Conservation (phyloP, 2,888 invertebrate genomes). For the Papilio protenor region DNA sequence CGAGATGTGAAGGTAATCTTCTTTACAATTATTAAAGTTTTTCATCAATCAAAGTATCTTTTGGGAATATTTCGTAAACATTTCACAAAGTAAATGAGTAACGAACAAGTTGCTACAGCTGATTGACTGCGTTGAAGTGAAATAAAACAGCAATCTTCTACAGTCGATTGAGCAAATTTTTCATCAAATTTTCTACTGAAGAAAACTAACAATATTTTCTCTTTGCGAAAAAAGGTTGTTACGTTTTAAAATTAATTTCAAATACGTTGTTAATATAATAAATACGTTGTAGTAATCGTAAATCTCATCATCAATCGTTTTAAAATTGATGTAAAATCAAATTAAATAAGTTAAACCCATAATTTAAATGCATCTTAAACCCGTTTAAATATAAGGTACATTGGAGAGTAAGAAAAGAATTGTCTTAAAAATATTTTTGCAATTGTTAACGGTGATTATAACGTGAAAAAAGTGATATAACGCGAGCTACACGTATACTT, state of each 20-base stretch:
- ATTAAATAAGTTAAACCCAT: not conserved
- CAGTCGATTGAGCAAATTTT: conserved; percentile 32
- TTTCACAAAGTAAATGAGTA: conserved; percentile 23
- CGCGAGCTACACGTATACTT: not conserved
- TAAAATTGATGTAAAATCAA: no score
- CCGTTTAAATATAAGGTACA: no score
- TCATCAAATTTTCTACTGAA: conserved; percentile 27
- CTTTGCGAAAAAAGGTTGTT: conserved; percentile 4
- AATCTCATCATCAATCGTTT: no score
- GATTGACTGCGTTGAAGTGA: conserved; percentile 57
- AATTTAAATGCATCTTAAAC: not conserved
- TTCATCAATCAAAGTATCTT: conserved; percentile 21
- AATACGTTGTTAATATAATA: not conserved
- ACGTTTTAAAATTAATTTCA: not conserved
- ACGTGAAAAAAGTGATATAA: not conserved
- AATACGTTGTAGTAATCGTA: no score
- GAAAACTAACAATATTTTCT: conserved; percentile 24
- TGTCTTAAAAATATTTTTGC: not conserved
- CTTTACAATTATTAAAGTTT: conserved; percentile 11
- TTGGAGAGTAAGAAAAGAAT: not conserved
- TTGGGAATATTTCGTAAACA: conserved; percentile 15
- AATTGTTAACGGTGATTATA: not conserved
- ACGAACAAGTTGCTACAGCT: conserved; percentile 68
- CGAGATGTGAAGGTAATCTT: not conserved
- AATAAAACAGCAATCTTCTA: conserved; percentile 32